Conservation (phyloP, 1,140 invertebrate species). For the Megathymus violae region DNA sequence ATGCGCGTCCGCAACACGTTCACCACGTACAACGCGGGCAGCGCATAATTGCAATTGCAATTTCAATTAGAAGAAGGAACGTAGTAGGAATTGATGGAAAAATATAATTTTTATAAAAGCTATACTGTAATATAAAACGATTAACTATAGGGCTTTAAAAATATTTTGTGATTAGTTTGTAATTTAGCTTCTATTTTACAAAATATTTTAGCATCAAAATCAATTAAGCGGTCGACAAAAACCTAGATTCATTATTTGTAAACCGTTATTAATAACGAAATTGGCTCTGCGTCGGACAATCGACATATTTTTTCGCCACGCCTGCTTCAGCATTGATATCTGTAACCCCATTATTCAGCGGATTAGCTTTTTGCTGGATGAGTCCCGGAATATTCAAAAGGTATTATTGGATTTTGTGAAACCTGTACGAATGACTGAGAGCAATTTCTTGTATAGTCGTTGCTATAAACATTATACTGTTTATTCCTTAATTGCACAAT, state of each 20-base stretch:
- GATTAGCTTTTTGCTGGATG: slow-evolving; percentile 81
- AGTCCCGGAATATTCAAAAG: slow-evolving; percentile 79
- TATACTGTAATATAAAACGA: not conserved
- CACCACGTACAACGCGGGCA: too few species aligned
- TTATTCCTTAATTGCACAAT: not conserved
- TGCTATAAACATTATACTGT: not conserved
- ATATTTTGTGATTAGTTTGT: too few species aligned
- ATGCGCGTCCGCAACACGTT: too few species aligned
- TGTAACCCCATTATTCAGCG: slow-evolving; percentile 80
- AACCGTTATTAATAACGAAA: slow-evolving; percentile 51
- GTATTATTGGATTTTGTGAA: slow-evolving; percentile 77
- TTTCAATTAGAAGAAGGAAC: not conserved
- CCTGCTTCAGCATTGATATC: slow-evolving; percentile 77
- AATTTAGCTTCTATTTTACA: not conserved
- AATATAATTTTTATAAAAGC: not conserved
- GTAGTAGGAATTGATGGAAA: not conserved
- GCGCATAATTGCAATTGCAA: too few species aligned
- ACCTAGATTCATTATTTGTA: slow-evolving; percentile 42
- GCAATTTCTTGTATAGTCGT: slow-evolving; percentile 35
- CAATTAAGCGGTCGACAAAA: slow-evolving; percentile 11
- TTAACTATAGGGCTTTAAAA: too few species aligned
- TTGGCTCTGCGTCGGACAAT: slow-evolving; percentile 56
- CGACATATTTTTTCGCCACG: slow-evolving; percentile 73
- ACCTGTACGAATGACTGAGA: slow-evolving; percentile 58
- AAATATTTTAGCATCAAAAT: slow-evolving; percentile 3